Evolutionary conservation across 1,140 invertebrate genomes (phyloP), one percentile per base, ranked within the genome.

Genomic region (Drosophila arizonae): DNA sequence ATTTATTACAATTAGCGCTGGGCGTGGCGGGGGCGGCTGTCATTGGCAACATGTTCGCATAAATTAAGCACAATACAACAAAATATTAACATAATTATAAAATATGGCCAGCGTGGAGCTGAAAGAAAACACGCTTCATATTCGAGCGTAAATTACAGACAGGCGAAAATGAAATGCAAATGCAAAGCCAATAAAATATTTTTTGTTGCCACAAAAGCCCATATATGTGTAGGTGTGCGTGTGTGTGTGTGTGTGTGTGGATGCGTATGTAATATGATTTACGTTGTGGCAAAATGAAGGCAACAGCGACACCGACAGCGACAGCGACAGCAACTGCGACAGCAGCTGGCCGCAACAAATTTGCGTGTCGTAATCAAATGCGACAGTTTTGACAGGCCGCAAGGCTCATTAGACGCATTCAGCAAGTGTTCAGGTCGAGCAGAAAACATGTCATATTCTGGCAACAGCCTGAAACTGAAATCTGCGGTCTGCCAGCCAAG

Each of bases 71-170:
- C 75, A 74, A 85, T 84, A 84, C 77, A 30, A 30, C 6, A 30
- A 85, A 80, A 85, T 85, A 85, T 85, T 80, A 77, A 76, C 81
- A 86, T 85, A 85, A 85, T 85, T 86, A 86, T 86, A 55, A 64
- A 76, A 58, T 76, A 64, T 79, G 61, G 51, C 21, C 9, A 36
- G 33, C 28, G 45, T n/a, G 21, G 11, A n/a, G 6, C 17, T 24
- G 56, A 39, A 60, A 48, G 33, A 46, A 72, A 72, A 66, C 36
- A 52, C 43, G 39, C 45, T 45, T 11, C 17, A 50, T 50, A 65
- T 51, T 17, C 43, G 28, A 75, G 10, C 68, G 54, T 26, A 63
- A 72, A 80, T 71, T 70, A 52, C 17, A 45, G 26, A 9, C 56
- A 30, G 76, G 54, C 51, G 39, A 81, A 72, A 71, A 76, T 64